Conservation (phyloP, 2,888 invertebrate genomes). For the Iphiclides podalirius region DNA sequence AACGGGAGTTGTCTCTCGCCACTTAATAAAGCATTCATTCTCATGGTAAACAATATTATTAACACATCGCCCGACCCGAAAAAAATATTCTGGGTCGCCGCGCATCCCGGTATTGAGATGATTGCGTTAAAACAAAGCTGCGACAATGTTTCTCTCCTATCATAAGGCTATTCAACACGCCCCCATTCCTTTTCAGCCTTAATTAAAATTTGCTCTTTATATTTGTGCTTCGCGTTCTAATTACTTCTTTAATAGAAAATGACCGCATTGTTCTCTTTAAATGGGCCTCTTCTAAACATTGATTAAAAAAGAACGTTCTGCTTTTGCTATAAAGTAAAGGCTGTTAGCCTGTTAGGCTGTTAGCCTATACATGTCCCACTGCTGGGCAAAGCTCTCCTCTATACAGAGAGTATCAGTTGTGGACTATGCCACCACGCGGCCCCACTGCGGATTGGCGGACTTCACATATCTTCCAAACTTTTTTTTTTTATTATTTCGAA, state of each 20-base stretch:
- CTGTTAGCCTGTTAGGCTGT: too few relatives aligned
- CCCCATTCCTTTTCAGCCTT: not conserved
- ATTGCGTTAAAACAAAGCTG: slow-evolving; percentile 40
- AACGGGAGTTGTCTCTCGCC: slow-evolving; percentile 19
- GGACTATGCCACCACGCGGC: too few relatives aligned
- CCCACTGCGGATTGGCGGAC: too few relatives aligned
- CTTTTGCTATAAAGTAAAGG: too few relatives aligned
- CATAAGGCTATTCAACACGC: not conserved
- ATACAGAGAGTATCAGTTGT: too few relatives aligned
- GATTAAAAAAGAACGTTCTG: too few relatives aligned
- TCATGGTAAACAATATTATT: slow-evolving; percentile 64
- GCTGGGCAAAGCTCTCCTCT: too few relatives aligned
- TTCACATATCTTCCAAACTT: too few relatives aligned
- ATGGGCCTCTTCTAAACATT: too few relatives aligned
- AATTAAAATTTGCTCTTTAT: not conserved
- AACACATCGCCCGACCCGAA: slow-evolving; percentile 57
- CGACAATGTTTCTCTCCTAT: slow-evolving; percentile 31
- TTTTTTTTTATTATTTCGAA: too few relatives aligned
- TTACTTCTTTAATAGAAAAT: not conserved
- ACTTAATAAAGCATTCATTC: slow-evolving; percentile 50
- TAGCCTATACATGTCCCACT: too few relatives aligned
- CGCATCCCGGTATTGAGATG: slow-evolving; percentile 36
- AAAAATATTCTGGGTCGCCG: slow-evolving; percentile 40
- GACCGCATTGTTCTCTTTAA: not conserved
- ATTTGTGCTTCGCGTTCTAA: not conserved